Evolutionary conservation across 1,140 invertebrate genomes (phyloP).

Genomic region (Lasioglossum albipes): DNA sequence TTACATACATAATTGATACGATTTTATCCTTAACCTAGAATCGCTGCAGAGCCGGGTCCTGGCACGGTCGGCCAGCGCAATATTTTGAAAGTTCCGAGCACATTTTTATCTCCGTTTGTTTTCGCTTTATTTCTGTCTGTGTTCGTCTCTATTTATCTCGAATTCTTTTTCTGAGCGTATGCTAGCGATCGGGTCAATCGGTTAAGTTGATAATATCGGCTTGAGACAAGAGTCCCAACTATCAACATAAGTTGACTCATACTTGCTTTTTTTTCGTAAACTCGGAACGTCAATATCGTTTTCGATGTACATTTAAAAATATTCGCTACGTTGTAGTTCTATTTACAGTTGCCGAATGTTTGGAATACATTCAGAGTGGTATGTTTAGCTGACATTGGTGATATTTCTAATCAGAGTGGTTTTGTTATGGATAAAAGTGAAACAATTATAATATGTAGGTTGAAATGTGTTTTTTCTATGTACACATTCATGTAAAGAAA

Average conservation of each 20-base stretch:
- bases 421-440: too few relatives aligned
- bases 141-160: too few relatives aligned
- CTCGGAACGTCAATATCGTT: not conserved
- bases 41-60: not conserved
- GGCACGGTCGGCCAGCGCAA: not conserved
- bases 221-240: not conserved
- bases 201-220: not conserved
- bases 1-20: not conserved
- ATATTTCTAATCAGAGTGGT: too few relatives aligned
- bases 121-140: not conserved
- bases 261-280: not conserved
- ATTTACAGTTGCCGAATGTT: not conserved
- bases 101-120: not conserved
- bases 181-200: too few relatives aligned
- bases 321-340: too few relatives aligned
- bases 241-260: not conserved
- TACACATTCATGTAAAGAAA: too few relatives aligned
- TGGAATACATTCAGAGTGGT: not conserved
- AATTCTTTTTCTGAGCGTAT: not conserved
- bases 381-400: not conserved
- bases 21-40: slow-evolving; percentile 40
- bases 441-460: too few relatives aligned
- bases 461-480: too few relatives aligned
- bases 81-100: not conserved
- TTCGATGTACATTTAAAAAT: not conserved